Conservation (phyloP, 2,797 vertebrate genomes). For the Rhabdophis nuchalis region DNA sequence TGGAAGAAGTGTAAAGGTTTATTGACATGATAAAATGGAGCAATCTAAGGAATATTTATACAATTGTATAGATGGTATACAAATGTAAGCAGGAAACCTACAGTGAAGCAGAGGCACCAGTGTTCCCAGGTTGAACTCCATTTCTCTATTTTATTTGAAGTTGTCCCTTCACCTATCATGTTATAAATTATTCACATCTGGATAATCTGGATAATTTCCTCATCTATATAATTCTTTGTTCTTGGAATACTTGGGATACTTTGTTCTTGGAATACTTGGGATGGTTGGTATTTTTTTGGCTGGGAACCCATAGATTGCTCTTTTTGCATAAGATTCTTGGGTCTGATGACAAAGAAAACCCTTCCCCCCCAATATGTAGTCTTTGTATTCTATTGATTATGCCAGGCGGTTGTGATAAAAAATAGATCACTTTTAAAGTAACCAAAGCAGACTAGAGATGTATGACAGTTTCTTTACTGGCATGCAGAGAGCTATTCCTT, state of each 20-base stretch:
- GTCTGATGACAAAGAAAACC: not conserved
- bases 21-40: not conserved
- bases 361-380: not conserved
- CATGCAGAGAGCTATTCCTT: not conserved
- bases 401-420: not conserved
- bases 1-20: not conserved
- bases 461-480: not conserved
- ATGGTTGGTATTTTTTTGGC: not conserved
- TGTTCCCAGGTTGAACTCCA: not conserved
- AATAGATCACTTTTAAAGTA: not conserved
- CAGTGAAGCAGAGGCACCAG: not conserved
- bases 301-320: not conserved
- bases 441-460: not conserved
- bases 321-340: not conserved
- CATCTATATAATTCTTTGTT: not conserved
- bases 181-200: not conserved
- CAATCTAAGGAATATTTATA: not conserved
- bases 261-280: not conserved
- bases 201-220: not conserved
- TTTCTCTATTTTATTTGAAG: not conserved
- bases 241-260: not conserved
- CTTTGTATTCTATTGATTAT: not conserved
- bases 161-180: not conserved
- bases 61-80: not conserved
- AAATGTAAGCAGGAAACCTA: not conserved